Evolutionary conservation across 2,888 invertebrate species (phyloP).

Genomic region (Seira sanloemensis): DNA sequence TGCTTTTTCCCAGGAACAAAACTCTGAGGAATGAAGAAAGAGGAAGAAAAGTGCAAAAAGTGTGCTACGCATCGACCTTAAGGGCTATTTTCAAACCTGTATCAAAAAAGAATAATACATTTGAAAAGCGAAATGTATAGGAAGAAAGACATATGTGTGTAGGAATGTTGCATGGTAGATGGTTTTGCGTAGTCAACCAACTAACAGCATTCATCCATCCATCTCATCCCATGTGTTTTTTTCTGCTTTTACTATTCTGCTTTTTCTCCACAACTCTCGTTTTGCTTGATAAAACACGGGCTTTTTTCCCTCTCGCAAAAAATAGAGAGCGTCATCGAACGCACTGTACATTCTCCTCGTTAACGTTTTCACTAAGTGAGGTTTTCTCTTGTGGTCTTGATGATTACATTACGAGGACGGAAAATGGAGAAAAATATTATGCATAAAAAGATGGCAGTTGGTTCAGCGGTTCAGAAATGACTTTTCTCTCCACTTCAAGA

Average conservation of each 20-base stretch:
- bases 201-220: conserved; percentile 60
- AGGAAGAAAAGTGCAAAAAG: background rate
- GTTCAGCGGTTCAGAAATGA: background rate
- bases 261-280: conserved; percentile 13
- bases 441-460: background rate
- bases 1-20: background rate
- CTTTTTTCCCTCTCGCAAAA: background rate
- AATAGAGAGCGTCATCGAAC: background rate
- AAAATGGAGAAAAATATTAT: background rate
- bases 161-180: conserved; percentile 7
- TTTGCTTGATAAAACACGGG: conserved; percentile 34
- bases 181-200: conserved; percentile 49
- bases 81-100: background rate
- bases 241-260: conserved; percentile 9
- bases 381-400: conserved; percentile 1
- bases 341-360: background rate
- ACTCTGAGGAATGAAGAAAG: background rate
- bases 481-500: conserved; percentile 12
- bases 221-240: conserved; percentile 35
- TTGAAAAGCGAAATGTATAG: too few species aligned
- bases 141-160: background rate
- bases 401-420: background rate
- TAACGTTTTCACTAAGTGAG: background rate
- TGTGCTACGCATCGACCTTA: conserved; percentile 8
- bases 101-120: too few species aligned